Evolutionary conservation across 2,888 invertebrate genomes (phyloP).

Genomic region (Metallyticus violacea): DNA sequence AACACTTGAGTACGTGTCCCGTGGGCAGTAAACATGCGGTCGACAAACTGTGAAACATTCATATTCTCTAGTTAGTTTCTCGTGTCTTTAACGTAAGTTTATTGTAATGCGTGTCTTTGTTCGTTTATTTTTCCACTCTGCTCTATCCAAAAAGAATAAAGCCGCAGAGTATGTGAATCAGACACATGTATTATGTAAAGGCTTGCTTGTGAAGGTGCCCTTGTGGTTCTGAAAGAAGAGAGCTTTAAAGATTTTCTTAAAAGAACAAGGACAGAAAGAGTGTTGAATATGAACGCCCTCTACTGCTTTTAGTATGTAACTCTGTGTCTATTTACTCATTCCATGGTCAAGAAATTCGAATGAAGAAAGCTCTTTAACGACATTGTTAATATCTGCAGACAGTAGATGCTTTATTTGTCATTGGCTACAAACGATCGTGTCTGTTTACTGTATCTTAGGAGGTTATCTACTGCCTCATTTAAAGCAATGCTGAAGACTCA

Average conservation of each 20-base stretch:
- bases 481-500: no score
- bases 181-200: neutral
- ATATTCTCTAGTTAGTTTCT: neutral
- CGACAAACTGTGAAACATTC: neutral
- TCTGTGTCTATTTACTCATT: neutral
- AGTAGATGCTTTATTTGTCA: neutral
- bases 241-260: neutral
- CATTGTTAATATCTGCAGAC: no score
- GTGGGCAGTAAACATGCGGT: neutral
- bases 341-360: neutral
- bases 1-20: neutral
- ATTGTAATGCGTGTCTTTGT: neutral
- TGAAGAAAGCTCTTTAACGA: neutral
- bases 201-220: neutral
- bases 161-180: no score
- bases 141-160: neutral
- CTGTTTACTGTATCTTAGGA: neutral
- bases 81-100: neutral
- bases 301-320: neutral
- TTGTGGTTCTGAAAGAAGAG: neutral
- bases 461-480: no score
- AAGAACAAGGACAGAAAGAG: neutral
- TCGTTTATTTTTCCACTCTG: neutral
- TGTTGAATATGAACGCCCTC: no score
- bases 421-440: neutral